Base-by-base conservation (phyloP, 64 coral and sea anemone species). In the Astreopora myriophthalma region DNA sequence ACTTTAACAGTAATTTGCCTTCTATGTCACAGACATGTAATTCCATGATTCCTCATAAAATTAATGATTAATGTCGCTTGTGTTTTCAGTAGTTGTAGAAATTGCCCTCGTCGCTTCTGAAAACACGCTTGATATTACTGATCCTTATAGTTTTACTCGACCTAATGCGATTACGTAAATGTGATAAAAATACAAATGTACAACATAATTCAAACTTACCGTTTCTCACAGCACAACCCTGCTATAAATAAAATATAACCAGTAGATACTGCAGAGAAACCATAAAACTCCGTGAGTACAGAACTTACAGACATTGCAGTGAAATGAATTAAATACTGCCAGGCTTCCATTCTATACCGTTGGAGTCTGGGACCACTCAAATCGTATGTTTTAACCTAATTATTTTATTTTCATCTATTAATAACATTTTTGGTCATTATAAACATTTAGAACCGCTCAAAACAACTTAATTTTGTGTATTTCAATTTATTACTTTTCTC, bases 321-420 rank as follows among this genome's bases (percentile, higher is more conserved):
- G 67, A 70, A 70, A 70, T 27, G 67, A 70, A 70, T 27, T 70
- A 70, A 70, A 70, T 70, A 33, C 67, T 70, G 0, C 67, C 67
- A 70, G 28, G 67, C 28, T 32, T 70, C 63, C 63, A 67, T 67
- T 1, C 63, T 67, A 67, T 67, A 67, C 63, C 63, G 6, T 67
- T 73, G 70, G 70, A 73, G 37, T 74, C 72, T 74, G 72, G 72
- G 77, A 80, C 79, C 51, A 84, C 79, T 65, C 79, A 74, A 74
- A 46, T 74, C 35, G 17, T 34, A 62, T 58, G 52, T 84, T 64
- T 84, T 66, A 84, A 84, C 61, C 17, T 58, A 65, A 63, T 84
- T 61, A 63, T 63, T 64, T 84, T 64, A 84, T 84, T 84, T 58
- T 64, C 26, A 84, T 84, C 34, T 64, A 20, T 84, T 58, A 52